Percentiles rank a stretch among this genome's conserved stretches.
Conservation (phyloP, 2,113 vertebrate genomes). For the Girardinichthys multiradiatus region DNA sequence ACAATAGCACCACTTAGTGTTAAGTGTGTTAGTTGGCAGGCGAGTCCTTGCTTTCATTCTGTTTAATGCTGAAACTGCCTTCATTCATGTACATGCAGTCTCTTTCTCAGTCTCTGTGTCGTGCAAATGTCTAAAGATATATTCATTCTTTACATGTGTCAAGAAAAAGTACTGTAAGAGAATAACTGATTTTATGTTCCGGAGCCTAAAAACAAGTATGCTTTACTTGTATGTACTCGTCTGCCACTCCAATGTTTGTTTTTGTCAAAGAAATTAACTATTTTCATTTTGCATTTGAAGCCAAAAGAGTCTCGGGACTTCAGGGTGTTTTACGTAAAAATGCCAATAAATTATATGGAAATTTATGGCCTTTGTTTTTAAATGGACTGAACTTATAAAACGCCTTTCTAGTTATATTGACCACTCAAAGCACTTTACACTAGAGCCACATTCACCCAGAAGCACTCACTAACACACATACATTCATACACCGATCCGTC, state of each 20-base stretch:
- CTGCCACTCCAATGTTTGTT: slow-evolving; percentile 68
- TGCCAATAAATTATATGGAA: slow-evolving; percentile 77
- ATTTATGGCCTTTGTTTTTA: slow-evolving; percentile 12
- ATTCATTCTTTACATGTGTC: slow-evolving; percentile 69
- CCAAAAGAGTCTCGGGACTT: slow-evolving; percentile 73
- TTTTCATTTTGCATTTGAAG: slow-evolving; percentile 67
- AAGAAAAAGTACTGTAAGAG: slow-evolving; percentile 70
- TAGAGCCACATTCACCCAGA: too few relatives aligned
- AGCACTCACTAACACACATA: too few relatives aligned
- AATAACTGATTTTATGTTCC: slow-evolving; percentile 58
- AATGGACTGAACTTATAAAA: neutral
- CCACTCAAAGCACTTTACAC: too few relatives aligned
- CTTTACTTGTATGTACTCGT: slow-evolving; percentile 55
- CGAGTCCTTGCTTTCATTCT: slow-evolving; percentile 14
- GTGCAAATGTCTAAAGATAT: slow-evolving; percentile 66
- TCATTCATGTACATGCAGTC: slow-evolving; percentile 42
- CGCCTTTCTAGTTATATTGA: too few relatives aligned
- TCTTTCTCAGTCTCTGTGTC: slow-evolving; percentile 57
- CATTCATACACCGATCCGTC: too few relatives aligned
- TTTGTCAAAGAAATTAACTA: slow-evolving; percentile 36
- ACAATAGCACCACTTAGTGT: slow-evolving; percentile 41
- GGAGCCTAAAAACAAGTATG: slow-evolving; percentile 69
- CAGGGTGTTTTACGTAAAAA: slow-evolving; percentile 72
- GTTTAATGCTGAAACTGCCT: slow-evolving; percentile 21
- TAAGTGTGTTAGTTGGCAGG: slow-evolving; percentile 36